Base-by-base conservation (phyloP, 1,140 invertebrate genomes). In the Drosophila murphyi region DNA sequence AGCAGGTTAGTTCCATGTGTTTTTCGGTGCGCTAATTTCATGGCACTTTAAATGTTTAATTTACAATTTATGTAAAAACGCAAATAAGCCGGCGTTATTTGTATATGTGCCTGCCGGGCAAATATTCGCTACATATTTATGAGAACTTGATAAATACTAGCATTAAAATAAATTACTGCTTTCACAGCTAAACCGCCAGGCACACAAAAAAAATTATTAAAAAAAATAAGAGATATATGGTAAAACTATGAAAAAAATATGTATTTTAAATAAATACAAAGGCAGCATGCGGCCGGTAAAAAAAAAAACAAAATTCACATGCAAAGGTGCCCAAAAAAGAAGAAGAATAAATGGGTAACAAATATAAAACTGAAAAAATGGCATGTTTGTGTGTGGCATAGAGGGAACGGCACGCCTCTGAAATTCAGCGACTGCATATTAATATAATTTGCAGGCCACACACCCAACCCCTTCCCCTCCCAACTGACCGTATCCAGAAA, bases 111-210 rank as follows among this genome's bases (percentile, higher is more conserved):
- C 64, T 28, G 64, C 39, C 48, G 41, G 73, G 50, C 48, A 76
- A 76, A 76, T 72, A 76, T 35, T 73, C 41, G 56, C 39, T 45
- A 41, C 56, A 59, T 68, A 77, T 78, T 65, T 73, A 69, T 69
- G 60, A 64, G 39, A 5, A 50, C 35, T 60, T 75, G 75, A 91
- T 91, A 91, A 91, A 91, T 91, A 91, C 76, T 60, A 68, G 68
- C 90, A 91, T 91, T 91, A 91, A 91, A 88, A 88, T 79, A 91
- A 91, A 91, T 91, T 91, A 91, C 83, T 75, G 71, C 78, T 80
- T 76, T 85, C 72, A 59, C 45, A 55, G 62, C 57, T 76, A 76
- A 76, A 63, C 47, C 45, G 32, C 35, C 8, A 50, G 20, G 20
- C 20, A 20, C 20, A 20, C 20, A 61, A 54, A 77, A 56, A 32